phyloP scores from a whole-genome alignment of 2,888 invertebrate species.

The Leptinotarsa rubiginosa region DNA sequence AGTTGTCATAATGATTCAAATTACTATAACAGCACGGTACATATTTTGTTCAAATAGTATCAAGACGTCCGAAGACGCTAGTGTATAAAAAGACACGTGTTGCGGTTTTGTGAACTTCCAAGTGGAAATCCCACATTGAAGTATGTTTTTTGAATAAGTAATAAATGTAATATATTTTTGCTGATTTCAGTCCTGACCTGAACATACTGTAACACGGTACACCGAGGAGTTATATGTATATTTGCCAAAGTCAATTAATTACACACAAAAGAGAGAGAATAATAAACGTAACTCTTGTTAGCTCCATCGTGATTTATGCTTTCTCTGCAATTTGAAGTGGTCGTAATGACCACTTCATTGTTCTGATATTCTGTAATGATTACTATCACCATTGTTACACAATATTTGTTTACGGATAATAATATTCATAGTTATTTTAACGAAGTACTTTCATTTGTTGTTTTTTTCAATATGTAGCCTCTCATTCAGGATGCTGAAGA shows the following conservation, averaged over 20 bases:
- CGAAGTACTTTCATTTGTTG: constrained; percentile 5
- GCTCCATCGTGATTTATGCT: not conserved
- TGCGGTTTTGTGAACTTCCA: no score
- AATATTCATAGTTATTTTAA: not conserved
- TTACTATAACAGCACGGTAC: no score
- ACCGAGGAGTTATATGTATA: not conserved
- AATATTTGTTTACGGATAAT: not conserved
- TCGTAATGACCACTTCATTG: not conserved
- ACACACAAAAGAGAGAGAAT: not conserved
- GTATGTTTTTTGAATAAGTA: no score
- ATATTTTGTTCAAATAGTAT: no score
- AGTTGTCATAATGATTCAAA: no score
- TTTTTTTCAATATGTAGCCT: no score
- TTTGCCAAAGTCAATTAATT: not conserved
- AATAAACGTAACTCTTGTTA: constrained; percentile 1
- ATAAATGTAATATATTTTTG: not conserved
- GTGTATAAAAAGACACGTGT: no score
- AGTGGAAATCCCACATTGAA: no score
- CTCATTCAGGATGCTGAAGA: no score
- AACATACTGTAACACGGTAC: not conserved
- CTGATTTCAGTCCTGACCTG: not conserved
- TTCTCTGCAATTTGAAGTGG: not conserved
- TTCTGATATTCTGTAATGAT: constrained; percentile 1
- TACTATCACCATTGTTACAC: not conserved
- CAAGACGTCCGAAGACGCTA: no score